Base-by-base conservation (phyloP, 2,113 vertebrate genomes). In the Ptilorrhoa leucosticta region DNA sequence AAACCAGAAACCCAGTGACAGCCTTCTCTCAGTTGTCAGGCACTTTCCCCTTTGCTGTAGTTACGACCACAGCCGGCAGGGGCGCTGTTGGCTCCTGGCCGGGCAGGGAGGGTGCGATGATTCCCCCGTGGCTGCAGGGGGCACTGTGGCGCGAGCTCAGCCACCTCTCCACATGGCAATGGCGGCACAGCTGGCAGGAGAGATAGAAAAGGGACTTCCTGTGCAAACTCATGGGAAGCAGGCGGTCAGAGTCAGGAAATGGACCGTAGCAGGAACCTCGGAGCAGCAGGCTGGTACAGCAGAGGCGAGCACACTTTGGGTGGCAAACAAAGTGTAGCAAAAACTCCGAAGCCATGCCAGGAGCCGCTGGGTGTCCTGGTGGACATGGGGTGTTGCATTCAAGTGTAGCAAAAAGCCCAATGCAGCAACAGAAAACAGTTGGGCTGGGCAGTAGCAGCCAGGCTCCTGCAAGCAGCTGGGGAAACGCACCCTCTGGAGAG, bases 171-270 rank as follows among this genome's bases (percentile, higher is more conserved):
- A 3, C 4, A 1, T 15, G 11, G 30, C 9, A 19, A 28, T 50
- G 24, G 30, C 18, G 1, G 19, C 0, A 0, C 19, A 9, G 7
- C 7, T 3, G 3, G 4, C 2, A 3, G 3, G 5, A 44, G 47
- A 26, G 33, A 37, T 8, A 2, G 47, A 37, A 24, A 37, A 24
- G 3, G 20, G 11, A 3, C 2, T 63, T 53, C 33, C 27, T 71
- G 27, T 53, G 7, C 39, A 45, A 72, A 53, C 6, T 22, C 27
- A 53, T 0, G 0, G 33, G 13, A 4, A 3, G 14, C 33, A 72
- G 37, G 1, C 1, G 2, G 48, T 63, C 47, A 2, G 6, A 2
- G 47, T 44, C 2, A 2, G 24, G 8, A 71, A 61, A 61, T 31
- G 47, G 26, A 7, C 26, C 2, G 2, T 35, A 26, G 20, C 26